Conservation (phyloP, 2,113 vertebrate genomes). For the Esox niger region DNA sequence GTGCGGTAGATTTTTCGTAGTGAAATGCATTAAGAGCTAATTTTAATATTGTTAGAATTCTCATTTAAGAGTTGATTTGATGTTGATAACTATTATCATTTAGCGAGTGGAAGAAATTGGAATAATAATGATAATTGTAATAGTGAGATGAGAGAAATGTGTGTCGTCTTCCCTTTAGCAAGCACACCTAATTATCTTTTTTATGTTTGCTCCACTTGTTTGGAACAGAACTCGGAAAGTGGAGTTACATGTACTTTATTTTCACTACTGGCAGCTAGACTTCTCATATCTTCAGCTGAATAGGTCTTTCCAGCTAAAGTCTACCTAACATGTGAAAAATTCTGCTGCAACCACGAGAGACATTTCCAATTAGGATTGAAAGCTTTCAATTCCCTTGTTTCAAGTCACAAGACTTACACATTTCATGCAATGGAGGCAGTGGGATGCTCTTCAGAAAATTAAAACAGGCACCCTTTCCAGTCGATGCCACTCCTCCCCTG, state of each 20-base stretch:
- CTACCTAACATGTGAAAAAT: background rate
- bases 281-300: background rate
- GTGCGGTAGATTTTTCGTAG: too few species aligned
- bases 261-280: background rate
- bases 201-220: too few species aligned
- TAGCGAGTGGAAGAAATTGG: too few species aligned
- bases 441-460: slow-evolving; percentile 59
- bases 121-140: too few species aligned
- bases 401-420: slow-evolving; percentile 40
- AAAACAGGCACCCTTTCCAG: slow-evolving; percentile 44
- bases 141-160: too few species aligned
- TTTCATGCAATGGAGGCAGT: slow-evolving; percentile 15
- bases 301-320: background rate
- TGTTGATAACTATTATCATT: too few species aligned
- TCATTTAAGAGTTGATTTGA: too few species aligned
- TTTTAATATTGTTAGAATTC: too few species aligned
- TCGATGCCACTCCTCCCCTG: background rate
- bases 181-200: too few species aligned
- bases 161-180: too few species aligned
- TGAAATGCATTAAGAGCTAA: too few species aligned
- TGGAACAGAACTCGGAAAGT: too few species aligned
- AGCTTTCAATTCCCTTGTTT: slow-evolving; percentile 59
- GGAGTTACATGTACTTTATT: background rate
- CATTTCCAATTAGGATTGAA: slow-evolving; percentile 59
- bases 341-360: background rate